phyloP scores from a whole-genome alignment of 37 sponge, comb jelly and placozoan species.

The Halichondria panicea region DNA sequence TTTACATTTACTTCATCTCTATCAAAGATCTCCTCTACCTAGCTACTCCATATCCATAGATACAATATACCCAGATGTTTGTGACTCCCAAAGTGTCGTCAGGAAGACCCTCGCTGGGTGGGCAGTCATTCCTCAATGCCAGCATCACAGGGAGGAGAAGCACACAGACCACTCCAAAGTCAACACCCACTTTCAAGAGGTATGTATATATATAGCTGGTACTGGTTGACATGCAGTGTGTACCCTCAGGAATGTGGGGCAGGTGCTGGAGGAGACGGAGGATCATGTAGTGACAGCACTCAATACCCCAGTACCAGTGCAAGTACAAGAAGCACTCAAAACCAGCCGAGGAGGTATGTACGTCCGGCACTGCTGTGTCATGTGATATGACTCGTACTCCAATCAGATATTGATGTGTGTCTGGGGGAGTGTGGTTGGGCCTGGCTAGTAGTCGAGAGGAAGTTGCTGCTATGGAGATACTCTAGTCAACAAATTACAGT shows the following conservation, averaged over 20 bases:
- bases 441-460: slow-evolving; percentile 37
- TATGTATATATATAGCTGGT: not conserved
- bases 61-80: slow-evolving; percentile 17
- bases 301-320: slow-evolving; percentile 55
- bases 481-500: slow-evolving; percentile 22
- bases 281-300: slow-evolving; percentile 48
- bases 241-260: slow-evolving; percentile 32
- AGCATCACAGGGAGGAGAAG: slow-evolving; percentile 14
- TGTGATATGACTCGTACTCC: not conserved
- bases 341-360: slow-evolving; percentile 15
- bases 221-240: not conserved
- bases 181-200: not conserved
- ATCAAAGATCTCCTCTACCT: no score
- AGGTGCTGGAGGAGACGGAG: slow-evolving; percentile 42
- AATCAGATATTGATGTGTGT: slow-evolving; percentile 20
- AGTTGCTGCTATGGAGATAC: slow-evolving; percentile 46
- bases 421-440: slow-evolving; percentile 59
- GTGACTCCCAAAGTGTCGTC: slow-evolving; percentile 16
- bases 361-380: not conserved
- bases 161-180: slow-evolving; percentile 16
- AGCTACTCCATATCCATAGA: no score
- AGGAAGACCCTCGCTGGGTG: slow-evolving; percentile 16
- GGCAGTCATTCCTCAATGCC: not conserved
- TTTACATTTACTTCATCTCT: no score
- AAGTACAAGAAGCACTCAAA: slow-evolving; percentile 52